A percentile compares a stretch with the other conserved stretches of the same genome.
Evolutionary conservation across 2,113 vertebrate genomes (phyloP).

Genomic region (Coracopsis vasa): DNA sequence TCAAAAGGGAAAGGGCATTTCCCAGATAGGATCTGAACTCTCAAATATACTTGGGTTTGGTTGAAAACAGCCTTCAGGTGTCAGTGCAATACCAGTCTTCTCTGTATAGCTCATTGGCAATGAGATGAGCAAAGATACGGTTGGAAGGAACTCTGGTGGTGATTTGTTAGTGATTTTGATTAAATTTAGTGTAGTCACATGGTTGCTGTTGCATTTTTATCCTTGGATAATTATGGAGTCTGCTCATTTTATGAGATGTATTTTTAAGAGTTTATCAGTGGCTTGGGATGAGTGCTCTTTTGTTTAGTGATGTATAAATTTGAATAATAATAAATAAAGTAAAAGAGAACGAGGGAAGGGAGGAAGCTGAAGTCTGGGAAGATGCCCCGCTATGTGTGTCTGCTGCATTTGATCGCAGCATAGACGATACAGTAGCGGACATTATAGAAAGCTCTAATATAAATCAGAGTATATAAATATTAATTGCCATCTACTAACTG

Average conservation of each 20-base stretch:
- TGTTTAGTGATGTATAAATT: constrained; percentile 70
- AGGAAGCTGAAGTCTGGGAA: constrained; percentile 31
- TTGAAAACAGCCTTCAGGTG: constrained; percentile 45
- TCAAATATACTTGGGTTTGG: background rate
- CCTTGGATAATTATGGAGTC: constrained; percentile 48
- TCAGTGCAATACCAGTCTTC: constrained; percentile 36
- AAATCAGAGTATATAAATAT: constrained; percentile 45
- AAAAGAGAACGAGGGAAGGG: background rate
- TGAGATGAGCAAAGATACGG: constrained; percentile 18
- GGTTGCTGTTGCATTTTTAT: constrained; percentile 51
- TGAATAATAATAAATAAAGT: constrained; percentile 71
- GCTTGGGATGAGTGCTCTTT: constrained; percentile 69
- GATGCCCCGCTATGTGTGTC: background rate
- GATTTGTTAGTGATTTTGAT: constrained; percentile 52
- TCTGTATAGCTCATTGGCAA: background rate
- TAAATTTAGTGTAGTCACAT: constrained; percentile 54
- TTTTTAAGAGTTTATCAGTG: constrained; percentile 69
- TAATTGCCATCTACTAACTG: constrained; percentile 27
- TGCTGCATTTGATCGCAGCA: constrained; percentile 6
- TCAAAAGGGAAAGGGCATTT: background rate
- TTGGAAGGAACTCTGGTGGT: constrained; percentile 34
- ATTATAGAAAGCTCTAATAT: constrained; percentile 23
- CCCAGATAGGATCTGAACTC: background rate
- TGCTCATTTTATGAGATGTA: constrained; percentile 65
- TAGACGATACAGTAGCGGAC: background rate